Evolutionary conservation across 1,140 invertebrate species (phyloP).

Genomic region (Helicoverpa armigera): DNA sequence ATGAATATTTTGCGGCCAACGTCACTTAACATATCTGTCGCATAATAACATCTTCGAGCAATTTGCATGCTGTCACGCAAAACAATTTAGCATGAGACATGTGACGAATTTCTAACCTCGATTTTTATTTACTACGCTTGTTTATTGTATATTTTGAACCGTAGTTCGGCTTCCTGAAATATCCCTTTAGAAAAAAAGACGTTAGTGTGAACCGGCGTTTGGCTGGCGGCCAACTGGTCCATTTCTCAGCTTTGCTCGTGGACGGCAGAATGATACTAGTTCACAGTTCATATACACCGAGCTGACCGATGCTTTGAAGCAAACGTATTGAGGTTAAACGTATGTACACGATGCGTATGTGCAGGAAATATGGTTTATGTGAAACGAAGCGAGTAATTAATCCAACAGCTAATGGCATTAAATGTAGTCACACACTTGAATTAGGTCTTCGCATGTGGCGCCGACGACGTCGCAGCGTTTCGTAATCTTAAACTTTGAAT

Average conservation of each 20-base stretch:
- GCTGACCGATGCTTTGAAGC: conserved; percentile 75
- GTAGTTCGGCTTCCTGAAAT: conserved; percentile 60
- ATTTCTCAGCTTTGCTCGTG: conserved; percentile 73
- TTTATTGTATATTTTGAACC: conserved; percentile 64
- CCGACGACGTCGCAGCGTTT: conserved; percentile 48
- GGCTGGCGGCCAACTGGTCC: conserved; percentile 77
- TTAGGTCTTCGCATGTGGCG: conserved; percentile 53
- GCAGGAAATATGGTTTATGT: conserved; percentile 75
- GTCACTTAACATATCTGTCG: conserved; percentile 55
- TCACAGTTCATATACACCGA: conserved; percentile 77
- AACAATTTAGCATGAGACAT: conserved; percentile 70
- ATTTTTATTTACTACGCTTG: conserved; percentile 72
- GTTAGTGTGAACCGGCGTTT: conserved; percentile 68
- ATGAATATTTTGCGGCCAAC: conserved; percentile 19
- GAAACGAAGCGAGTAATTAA: conserved; percentile 78
- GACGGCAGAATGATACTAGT: conserved; percentile 74
- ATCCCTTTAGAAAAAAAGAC: conserved; percentile 67
- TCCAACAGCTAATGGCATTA: conserved; percentile 69
- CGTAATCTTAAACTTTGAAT: conserved; percentile 52
- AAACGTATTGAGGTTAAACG: conserved; percentile 77
- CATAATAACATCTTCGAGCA: conserved; percentile 61
- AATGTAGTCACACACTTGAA: conserved; percentile 65
- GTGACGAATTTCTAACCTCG: conserved; percentile 73
- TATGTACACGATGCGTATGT: conserved; percentile 61
- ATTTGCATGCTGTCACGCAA: conserved; percentile 70